phyloP scores from a whole-genome alignment of 2,797 vertebrate genomes.

The Salmo trutta region DNA sequence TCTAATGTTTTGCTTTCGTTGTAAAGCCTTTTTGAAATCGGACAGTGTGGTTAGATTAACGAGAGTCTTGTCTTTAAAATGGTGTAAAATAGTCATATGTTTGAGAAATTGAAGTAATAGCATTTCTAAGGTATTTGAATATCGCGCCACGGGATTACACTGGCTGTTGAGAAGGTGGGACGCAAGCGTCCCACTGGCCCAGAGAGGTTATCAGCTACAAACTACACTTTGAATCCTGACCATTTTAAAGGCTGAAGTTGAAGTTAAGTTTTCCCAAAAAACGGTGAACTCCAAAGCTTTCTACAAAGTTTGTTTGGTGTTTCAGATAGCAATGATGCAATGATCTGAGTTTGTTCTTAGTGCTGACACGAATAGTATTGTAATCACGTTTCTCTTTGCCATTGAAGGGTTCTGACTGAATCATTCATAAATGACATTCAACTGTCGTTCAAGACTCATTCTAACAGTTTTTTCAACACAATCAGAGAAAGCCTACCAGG shows the following conservation, averaged over 20 bases:
- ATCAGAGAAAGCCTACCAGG: not conserved
- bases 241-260: constrained; percentile 12
- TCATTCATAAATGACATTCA: not conserved
- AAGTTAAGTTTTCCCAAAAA: not conserved
- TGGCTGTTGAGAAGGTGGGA: too few relatives aligned
- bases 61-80: too few relatives aligned
- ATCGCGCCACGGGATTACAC: too few relatives aligned
- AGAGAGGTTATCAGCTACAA: too few relatives aligned
- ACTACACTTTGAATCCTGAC: constrained; percentile 25
- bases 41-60: too few relatives aligned
- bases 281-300: not conserved
- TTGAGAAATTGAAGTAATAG: too few relatives aligned
- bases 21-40: too few relatives aligned
- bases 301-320: not conserved
- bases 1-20: too few relatives aligned
- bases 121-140: too few relatives aligned
- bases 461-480: not conserved
- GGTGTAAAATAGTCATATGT: too few relatives aligned
- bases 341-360: not conserved
- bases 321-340: not conserved
- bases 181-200: too few relatives aligned
- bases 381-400: not conserved
- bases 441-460: not conserved
- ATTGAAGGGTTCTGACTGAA: not conserved
- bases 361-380: constrained; percentile 2